phyloP scores from a whole-genome alignment of 1,140 invertebrate species.

The Eriosoma lanigerum region DNA sequence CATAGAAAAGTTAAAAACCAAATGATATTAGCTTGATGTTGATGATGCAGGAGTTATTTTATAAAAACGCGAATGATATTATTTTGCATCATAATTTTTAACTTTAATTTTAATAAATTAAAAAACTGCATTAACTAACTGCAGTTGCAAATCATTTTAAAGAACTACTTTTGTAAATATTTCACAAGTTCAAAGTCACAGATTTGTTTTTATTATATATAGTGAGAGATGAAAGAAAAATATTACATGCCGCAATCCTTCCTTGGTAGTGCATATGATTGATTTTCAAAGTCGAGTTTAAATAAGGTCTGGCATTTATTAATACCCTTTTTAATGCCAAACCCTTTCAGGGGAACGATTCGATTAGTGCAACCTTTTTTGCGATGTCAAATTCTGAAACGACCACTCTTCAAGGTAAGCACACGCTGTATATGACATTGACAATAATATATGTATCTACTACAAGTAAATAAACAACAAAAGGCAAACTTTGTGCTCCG shows the following conservation, averaged over 20 bases:
- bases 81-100: too few species aligned
- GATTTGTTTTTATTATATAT: neutral
- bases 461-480: conserved; percentile 16
- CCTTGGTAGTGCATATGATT: conserved; percentile 31
- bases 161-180: neutral
- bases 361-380: conserved; percentile 43
- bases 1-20: too few species aligned
- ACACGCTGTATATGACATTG: conserved; percentile 6
- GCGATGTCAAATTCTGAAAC: conserved; percentile 23
- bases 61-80: too few species aligned
- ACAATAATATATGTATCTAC: too few species aligned
- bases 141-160: neutral
- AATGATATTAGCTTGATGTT: too few species aligned
- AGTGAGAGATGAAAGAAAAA: conserved; percentile 2
- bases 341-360: conserved; percentile 35
- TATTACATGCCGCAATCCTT: neutral
- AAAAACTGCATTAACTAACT: too few species aligned
- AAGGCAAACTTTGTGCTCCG: neutral
- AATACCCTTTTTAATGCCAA: conserved; percentile 12
- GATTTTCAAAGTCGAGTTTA: conserved; percentile 19
- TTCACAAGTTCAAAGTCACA: neutral
- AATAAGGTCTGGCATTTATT: conserved; percentile 35
- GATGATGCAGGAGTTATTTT: too few species aligned
- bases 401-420: conserved; percentile 12
- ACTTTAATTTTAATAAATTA: too few species aligned